phyloP scores from a whole-genome alignment of 2,888 invertebrate species.

The Drosophila tanythrix region DNA sequence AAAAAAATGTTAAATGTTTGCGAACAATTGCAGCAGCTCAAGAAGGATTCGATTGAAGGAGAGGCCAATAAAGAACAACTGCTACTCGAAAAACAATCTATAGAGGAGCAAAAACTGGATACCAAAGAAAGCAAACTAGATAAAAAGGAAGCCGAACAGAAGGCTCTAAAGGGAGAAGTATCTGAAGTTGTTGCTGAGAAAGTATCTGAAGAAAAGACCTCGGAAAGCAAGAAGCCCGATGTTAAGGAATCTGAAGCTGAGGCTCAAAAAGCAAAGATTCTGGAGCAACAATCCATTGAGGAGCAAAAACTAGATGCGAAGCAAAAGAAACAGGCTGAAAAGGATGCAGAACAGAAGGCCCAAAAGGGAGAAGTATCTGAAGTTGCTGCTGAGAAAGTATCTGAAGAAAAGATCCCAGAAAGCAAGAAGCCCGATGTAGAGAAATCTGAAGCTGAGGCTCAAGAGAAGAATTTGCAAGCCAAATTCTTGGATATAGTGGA shows the following conservation, averaged over 20 bases:
- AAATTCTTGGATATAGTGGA: neutral
- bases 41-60: neutral
- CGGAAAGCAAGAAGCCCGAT: neutral
- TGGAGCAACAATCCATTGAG: neutral
- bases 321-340: neutral
- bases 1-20: constrained; percentile 47
- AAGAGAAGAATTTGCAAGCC: neutral
- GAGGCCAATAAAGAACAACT: neutral
- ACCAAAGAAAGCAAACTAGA: neutral
- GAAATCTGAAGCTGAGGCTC: neutral
- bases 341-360: neutral
- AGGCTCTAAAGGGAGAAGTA: constrained; percentile 1
- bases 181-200: constrained; percentile 10
- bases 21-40: constrained; percentile 41
- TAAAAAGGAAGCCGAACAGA: constrained; percentile 1
- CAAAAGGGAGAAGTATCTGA: constrained; percentile 15
- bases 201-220: neutral
- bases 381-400: neutral
- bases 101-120: neutral
- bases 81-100: neutral
- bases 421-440: neutral
- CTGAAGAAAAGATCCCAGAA: neutral
- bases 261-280: neutral
- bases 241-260: neutral
- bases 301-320: neutral